Percentiles rank a stretch among this genome's conserved stretches.
Evolutionary conservation across 53 echinoderm and acorn worm genomes (phyloP).

Genomic region (Stichopus horrens): DNA sequence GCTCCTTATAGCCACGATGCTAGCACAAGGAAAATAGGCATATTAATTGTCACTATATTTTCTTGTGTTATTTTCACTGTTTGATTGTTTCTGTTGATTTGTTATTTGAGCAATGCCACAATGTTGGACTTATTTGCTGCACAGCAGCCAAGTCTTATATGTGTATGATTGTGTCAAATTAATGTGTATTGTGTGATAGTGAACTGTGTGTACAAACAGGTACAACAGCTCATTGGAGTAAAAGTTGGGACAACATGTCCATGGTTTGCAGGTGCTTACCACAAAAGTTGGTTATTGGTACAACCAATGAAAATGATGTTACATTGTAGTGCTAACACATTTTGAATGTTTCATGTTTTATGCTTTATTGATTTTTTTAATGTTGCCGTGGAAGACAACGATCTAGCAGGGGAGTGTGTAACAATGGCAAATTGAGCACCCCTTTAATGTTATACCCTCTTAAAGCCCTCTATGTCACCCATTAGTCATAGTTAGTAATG

Average conservation of each 20-base stretch:
- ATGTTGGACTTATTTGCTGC: not conserved
- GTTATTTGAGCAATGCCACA: not conserved
- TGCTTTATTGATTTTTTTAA: too few species aligned
- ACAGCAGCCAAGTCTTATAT: not conserved
- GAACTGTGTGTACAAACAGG: not conserved
- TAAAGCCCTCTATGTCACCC: too few species aligned
- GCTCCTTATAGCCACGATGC: constrained; percentile 55
- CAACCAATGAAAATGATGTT: not conserved
- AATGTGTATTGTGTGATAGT: not conserved
- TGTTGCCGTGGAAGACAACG: too few species aligned
- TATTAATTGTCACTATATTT: too few species aligned
- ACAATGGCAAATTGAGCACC: too few species aligned
- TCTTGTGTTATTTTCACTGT: too few species aligned
- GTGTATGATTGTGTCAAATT: constrained; percentile 13
- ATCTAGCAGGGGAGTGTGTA: too few species aligned
- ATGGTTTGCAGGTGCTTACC: not conserved
- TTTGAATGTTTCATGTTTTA: not conserved
- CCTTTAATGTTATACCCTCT: too few species aligned
- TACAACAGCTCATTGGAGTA: not conserved
- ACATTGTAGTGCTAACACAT: not conserved
- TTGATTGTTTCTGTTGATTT: too few species aligned
- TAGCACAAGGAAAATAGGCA: constrained; percentile 7
- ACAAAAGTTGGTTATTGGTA: not conserved
- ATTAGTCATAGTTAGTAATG: too few species aligned
- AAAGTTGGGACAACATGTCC: constrained; percentile 10